A percentile compares a stretch with the other conserved stretches of the same genome.
These are phyloP conservation scores for Oostethus manadensis DNA, from an alignment of 2,113 vertebrate species.

Conservation along the genomic window DNA sequence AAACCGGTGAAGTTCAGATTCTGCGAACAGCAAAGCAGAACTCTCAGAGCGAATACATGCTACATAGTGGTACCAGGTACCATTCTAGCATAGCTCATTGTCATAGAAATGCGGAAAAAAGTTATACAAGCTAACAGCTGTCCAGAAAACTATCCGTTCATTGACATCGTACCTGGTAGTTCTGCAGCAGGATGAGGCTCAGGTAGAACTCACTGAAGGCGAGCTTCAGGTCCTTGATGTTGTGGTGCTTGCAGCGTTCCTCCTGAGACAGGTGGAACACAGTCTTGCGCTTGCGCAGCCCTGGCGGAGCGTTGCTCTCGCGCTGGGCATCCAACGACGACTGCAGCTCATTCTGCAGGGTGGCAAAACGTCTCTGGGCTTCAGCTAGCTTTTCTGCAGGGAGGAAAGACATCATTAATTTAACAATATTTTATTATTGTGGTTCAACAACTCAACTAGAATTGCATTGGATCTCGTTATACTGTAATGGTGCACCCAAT, in stretches of 20 bases:
- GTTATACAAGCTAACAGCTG: not conserved
- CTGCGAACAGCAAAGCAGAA: slow-evolving; percentile 60
- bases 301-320: slow-evolving; percentile 77
- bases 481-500: no score
- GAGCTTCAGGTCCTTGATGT: slow-evolving; percentile 95
- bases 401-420: not conserved
- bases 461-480: not conserved
- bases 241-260: slow-evolving; percentile 92
- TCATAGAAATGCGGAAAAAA: not conserved
- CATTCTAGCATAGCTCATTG: no score
- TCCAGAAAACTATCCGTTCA: no score
- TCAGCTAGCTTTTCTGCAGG: slow-evolving; percentile 91
- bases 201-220: slow-evolving; percentile 99
- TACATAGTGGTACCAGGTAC: no score
- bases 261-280: slow-evolving; percentile 93
- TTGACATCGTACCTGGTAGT: slow-evolving; percentile 84
- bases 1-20: slow-evolving; percentile 99
- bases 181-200: slow-evolving; percentile 98
- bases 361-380: slow-evolving; percentile 89
- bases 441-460: not conserved
- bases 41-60: no score
- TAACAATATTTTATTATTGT: not conserved
- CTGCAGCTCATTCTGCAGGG: slow-evolving; percentile 93
- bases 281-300: slow-evolving; percentile 83
- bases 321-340: slow-evolving; percentile 91